Evolutionary conservation across 2,888 invertebrate genomes (phyloP).

Genomic region (Nomada fabriciana): DNA sequence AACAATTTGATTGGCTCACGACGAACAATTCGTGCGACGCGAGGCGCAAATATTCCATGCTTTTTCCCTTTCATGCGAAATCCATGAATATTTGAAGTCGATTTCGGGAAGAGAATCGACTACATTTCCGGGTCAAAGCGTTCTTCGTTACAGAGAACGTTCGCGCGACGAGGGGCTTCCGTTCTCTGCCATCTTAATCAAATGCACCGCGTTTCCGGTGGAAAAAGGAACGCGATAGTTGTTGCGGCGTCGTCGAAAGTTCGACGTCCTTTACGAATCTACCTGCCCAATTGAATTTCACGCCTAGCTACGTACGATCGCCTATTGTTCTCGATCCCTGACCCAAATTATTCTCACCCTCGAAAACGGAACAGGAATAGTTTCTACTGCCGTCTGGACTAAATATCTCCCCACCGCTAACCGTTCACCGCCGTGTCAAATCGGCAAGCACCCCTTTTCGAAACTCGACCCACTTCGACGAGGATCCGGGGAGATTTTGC

Average conservation of each 20-base stretch:
- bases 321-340: conserved; percentile 68
- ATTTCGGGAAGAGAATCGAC: neutral
- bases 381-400: conserved; percentile 52
- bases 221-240: conserved; percentile 23
- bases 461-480: conserved; percentile 58
- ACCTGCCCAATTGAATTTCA: conserved; percentile 73
- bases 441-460: conserved; percentile 51
- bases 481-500: conserved; percentile 25
- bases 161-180: neutral
- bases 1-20: neutral
- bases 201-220: conserved; percentile 38
- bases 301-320: conserved; percentile 64
- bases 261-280: conserved; percentile 68
- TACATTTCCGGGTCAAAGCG: neutral
- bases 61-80: neutral
- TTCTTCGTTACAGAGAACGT: neutral
- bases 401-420: conserved; percentile 54
- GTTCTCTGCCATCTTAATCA: conserved; percentile 26
- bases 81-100: neutral
- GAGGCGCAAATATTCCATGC: neutral
- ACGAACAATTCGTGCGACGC: neutral
- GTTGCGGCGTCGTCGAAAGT: conserved; percentile 39
- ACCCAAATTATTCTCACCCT: conserved; percentile 69
- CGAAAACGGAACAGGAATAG: conserved; percentile 66
- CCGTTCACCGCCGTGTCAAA: conserved; percentile 54